These are phyloP conservation scores for Zeugodacus cucurbitae DNA, from an alignment of 1,140 invertebrate species.

Conservation along the genomic window DNA sequence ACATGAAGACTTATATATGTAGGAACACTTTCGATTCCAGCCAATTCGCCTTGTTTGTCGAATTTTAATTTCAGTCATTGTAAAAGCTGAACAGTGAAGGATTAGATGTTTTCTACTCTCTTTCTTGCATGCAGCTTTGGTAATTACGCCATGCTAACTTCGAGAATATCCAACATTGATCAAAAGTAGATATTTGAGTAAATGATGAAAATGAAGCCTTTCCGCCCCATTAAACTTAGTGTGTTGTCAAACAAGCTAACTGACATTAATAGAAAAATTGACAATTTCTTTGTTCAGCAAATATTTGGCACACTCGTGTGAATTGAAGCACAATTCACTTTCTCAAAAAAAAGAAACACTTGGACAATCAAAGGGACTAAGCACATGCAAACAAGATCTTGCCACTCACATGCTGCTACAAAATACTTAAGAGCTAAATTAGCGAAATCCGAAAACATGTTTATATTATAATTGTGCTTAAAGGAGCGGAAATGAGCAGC, in stretches of 20 bases:
- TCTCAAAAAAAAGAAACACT: background rate
- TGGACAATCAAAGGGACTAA: background rate
- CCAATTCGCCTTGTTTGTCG: too few species aligned
- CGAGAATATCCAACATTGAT: too few species aligned
- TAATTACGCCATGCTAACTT: too few species aligned
- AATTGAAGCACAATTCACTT: background rate
- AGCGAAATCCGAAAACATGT: slow-evolving; percentile 16
- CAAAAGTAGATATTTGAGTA: background rate
- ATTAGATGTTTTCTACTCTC: too few species aligned
- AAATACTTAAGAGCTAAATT: background rate
- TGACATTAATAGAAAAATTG: background rate
- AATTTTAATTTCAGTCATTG: too few species aligned
- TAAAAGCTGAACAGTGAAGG: too few species aligned
- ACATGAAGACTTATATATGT: too few species aligned
- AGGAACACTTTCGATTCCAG: too few species aligned
- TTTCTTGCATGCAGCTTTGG: too few species aligned
- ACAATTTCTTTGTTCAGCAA: background rate
- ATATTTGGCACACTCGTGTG: background rate
- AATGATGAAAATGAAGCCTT: background rate
- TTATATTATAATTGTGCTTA: slow-evolving; percentile 28
- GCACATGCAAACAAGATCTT: background rate
- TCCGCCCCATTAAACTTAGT: background rate
- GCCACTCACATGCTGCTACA: background rate
- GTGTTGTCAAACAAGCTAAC: background rate
- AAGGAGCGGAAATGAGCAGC: slow-evolving; percentile 25